These are phyloP conservation scores for Brachypteracias leptosomus DNA, from an alignment of 2,113 vertebrate species.

Conservation along the genomic window DNA sequence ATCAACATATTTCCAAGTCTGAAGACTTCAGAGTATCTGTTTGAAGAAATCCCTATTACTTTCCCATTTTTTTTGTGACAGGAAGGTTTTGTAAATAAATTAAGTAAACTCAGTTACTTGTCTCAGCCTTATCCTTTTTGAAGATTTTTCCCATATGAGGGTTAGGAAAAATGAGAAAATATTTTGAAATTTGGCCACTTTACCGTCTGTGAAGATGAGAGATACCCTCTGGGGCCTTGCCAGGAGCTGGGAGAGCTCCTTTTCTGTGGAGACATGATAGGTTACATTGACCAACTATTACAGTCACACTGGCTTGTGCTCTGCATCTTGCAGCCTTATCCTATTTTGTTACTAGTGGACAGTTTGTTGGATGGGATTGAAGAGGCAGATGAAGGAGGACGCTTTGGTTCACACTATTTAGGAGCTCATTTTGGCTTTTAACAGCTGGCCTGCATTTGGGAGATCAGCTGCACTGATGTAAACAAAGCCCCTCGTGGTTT, in stretches of 20 bases:
- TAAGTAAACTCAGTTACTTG: neutral
- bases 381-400: neutral
- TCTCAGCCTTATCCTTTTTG: neutral
- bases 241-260: neutral
- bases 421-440: neutral
- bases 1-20: neutral
- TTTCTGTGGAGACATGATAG: neutral
- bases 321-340: neutral
- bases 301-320: neutral
- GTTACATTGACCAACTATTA: neutral
- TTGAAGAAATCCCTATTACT: neutral
- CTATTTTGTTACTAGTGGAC: neutral
- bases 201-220: neutral
- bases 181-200: neutral
- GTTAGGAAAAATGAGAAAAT: neutral
- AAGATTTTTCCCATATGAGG: neutral
- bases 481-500: neutral
- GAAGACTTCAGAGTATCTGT: neutral
- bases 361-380: neutral
- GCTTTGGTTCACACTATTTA: neutral
- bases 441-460: conserved; percentile 13
- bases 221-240: neutral
- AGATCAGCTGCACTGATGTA: conserved; percentile 20
- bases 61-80: neutral
- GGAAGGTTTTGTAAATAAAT: neutral